A percentile compares a stretch with the other conserved stretches of the same genome.
Conservation (phyloP, 2,113 vertebrate genomes). For the Euleptes europaea region DNA sequence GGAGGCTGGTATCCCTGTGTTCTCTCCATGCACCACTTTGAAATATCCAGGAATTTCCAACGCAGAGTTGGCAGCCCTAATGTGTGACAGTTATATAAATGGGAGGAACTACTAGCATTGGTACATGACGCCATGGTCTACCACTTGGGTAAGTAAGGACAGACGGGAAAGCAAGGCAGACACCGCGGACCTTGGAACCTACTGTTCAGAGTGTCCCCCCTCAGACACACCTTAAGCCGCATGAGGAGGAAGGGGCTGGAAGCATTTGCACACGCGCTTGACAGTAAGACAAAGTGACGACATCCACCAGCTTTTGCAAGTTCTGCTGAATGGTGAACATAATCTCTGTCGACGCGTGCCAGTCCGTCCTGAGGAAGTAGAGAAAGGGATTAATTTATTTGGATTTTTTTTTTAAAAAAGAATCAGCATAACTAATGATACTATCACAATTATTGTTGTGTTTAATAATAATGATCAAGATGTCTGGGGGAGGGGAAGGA, state of each 20-base stretch:
- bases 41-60: no score
- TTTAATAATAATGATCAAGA: no score
- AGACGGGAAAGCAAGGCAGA: background rate
- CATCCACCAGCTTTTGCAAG: constrained; percentile 82
- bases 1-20: no score
- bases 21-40: no score
- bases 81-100: background rate
- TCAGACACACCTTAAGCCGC: constrained; percentile 69
- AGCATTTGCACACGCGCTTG: constrained; percentile 79
- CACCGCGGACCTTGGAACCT: background rate
- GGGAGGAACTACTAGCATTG: background rate
- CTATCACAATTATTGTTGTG: no score
- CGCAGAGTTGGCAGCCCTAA: background rate
- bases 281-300: constrained; percentile 79
- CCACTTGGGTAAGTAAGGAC: background rate
- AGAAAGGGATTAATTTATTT: background rate
- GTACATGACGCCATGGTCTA: background rate
- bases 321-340: constrained; percentile 81
- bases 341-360: constrained; percentile 83
- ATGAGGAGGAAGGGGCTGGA: constrained; percentile 79
- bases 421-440: no score
- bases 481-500: no score
- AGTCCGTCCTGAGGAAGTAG: constrained; percentile 75
- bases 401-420: background rate
- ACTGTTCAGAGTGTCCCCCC: constrained; percentile 53